Percentiles rank a stretch among this genome's conserved stretches.
These are phyloP conservation scores for Sinocyclocheilus maitianheensis DNA, from an alignment of 2,113 vertebrate genomes.

Conservation along the genomic window DNA sequence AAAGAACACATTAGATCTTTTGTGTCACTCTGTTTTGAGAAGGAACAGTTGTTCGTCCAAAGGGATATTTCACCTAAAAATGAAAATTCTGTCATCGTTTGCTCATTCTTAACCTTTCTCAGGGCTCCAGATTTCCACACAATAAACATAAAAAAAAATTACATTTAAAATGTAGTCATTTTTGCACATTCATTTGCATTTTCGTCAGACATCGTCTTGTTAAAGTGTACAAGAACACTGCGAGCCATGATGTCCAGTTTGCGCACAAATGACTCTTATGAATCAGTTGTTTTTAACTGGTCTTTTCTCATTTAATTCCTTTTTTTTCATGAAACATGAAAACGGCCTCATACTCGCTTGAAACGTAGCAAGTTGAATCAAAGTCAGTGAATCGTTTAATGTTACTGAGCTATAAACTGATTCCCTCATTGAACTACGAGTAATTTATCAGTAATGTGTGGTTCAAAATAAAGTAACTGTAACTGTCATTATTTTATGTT, in stretches of 20 bases:
- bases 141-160: neutral
- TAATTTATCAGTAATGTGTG: neutral
- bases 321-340: too few species aligned
- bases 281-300: too few species aligned
- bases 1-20: neutral
- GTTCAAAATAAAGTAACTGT: neutral
- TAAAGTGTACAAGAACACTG: too few species aligned
- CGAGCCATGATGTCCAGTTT: too few species aligned
- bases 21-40: neutral
- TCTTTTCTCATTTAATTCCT: too few species aligned
- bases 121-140: too few species aligned
- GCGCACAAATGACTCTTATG: too few species aligned
- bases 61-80: neutral
- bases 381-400: neutral
- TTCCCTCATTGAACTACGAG: neutral
- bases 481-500: neutral
- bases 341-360: too few species aligned
- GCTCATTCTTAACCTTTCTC: neutral
- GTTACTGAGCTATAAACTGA: neutral
- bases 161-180: neutral
- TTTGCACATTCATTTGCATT: neutral
- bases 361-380: too few species aligned
- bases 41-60: neutral
- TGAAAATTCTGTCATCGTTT: neutral
- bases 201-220: too few species aligned